Base-by-base conservation (phyloP, 2,888 invertebrate genomes). In the Keiferia lycopersicella region DNA sequence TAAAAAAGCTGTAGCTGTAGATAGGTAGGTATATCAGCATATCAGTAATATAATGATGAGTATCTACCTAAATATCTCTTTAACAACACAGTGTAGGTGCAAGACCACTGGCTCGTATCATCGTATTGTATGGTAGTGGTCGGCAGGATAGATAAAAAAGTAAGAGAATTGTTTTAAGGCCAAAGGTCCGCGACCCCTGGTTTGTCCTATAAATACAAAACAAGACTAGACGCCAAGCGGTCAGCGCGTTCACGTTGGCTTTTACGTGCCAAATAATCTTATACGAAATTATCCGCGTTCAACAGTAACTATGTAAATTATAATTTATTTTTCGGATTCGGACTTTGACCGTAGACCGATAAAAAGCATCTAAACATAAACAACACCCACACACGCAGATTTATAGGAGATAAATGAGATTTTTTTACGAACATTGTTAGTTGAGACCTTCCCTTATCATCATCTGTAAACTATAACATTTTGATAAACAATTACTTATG, bases 181-280 rank as follows among this genome's bases (percentile, higher is more conserved):
- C 20, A 53, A 53, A 53, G 51, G 51, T 53, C 12, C 22, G 22
- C 22, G 26, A 53, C 51, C 51, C 12, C 26, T 53, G 51, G 22
- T 12, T 14, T 22, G 51, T 22, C 22, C 51, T 53, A 53, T 53
- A 53, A 53, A 53, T 53, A 53, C 51, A 22, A 22, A 22, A 12
- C 51, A 53, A 22, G 51, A 53, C 51, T 22, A 12, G 22, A 53
- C 51, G 51, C 51, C 51, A 53, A 53, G 12, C 20, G 22, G 22
- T 22, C 51, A 51, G 51, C 51, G 51, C 10, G 22, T 18, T 18
- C 6, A 18, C 26, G 26, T 8, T 20, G 7, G 18, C 22, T 26
- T n/a, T 12, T 22, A 34, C 56, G 56, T 56, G 56, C 56, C 56
- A 56, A 56, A 56, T 56, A 16, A 56, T 56, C 56, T 56, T 18